Percentiles rank a stretch among this genome's conserved stretches.
Evolutionary conservation across 2,888 invertebrate genomes (phyloP).

Genomic region (Apotomis betuletana): DNA sequence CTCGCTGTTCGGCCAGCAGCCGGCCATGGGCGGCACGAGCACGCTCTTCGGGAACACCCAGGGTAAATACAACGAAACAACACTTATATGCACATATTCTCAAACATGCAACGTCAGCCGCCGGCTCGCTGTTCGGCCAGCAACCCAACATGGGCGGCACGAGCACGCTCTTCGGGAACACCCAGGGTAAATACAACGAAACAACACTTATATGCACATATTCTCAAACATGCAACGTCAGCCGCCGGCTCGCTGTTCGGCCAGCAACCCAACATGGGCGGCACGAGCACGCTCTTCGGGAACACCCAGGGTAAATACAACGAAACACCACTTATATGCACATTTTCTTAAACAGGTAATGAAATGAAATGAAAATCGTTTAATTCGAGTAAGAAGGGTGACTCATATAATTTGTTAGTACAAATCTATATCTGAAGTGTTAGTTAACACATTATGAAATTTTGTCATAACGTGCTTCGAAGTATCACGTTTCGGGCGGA

Average conservation of each 20-base stretch:
- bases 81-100: too few species aligned
- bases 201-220: too few species aligned
- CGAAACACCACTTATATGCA: too few species aligned
- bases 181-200: background rate
- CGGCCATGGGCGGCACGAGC: slow-evolving; percentile 80
- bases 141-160: slow-evolving; percentile 81
- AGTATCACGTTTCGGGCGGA: too few species aligned
- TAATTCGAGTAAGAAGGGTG: too few species aligned
- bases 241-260: slow-evolving; percentile 85
- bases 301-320: background rate
- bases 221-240: slow-evolving; percentile 43
- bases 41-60: slow-evolving; percentile 84
- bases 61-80: slow-evolving; percentile 50
- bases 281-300: slow-evolving; percentile 53
- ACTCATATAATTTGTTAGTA: too few species aligned
- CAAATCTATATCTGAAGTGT: too few species aligned
- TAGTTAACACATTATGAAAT: too few species aligned
- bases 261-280: slow-evolving; percentile 81
- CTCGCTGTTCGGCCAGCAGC: slow-evolving; percentile 84
- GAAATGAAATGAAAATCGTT: too few species aligned
- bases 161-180: too few species aligned
- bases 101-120: slow-evolving; percentile 55
- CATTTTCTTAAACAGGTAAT: too few species aligned
- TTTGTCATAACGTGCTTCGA: too few species aligned
- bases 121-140: slow-evolving; percentile 86